These are phyloP conservation scores for Cyclura pinguis DNA, from an alignment of 2,797 vertebrate species.

Conservation along the genomic window DNA sequence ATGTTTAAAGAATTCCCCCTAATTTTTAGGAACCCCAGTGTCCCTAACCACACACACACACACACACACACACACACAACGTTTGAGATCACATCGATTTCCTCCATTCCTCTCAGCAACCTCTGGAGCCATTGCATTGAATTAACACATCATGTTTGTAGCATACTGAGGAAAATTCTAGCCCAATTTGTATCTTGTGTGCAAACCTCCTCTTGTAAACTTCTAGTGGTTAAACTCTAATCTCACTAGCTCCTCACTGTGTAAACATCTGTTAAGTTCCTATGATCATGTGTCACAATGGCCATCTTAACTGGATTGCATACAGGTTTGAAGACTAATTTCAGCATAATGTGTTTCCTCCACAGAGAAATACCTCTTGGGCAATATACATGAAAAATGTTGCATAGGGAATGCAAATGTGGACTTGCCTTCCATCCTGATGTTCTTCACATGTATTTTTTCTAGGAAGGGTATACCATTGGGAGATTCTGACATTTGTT, in stretches of 20 bases:
- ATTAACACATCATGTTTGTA: not conserved
- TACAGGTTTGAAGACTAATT: not conserved
- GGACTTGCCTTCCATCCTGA: not conserved
- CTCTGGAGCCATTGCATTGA: not conserved
- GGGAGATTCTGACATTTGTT: constrained; percentile 3
- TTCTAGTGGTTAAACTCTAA: not conserved
- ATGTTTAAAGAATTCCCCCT: not conserved
- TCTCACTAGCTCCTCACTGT: not conserved
- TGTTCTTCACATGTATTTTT: constrained; percentile 16
- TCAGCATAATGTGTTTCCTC: not conserved
- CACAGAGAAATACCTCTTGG: constrained; percentile 1
- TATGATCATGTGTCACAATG: not conserved
- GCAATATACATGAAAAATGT: constrained; percentile 11
- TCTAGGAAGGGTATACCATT: not conserved
- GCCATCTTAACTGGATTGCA: not conserved
- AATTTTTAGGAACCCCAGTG: not conserved
- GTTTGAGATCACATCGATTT: not conserved
- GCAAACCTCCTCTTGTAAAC: not conserved
- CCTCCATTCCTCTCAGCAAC: not conserved
- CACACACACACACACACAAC: too few relatives aligned
- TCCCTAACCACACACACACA: not conserved
- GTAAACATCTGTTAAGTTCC: not conserved
- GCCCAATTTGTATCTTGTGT: not conserved
- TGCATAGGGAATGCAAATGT: not conserved
- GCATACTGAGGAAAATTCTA: not conserved